A percentile compares a stretch with the other conserved stretches of the same genome.
Conservation (phyloP, 1,140 invertebrate species). For the Eupristina koningsbergeri region DNA sequence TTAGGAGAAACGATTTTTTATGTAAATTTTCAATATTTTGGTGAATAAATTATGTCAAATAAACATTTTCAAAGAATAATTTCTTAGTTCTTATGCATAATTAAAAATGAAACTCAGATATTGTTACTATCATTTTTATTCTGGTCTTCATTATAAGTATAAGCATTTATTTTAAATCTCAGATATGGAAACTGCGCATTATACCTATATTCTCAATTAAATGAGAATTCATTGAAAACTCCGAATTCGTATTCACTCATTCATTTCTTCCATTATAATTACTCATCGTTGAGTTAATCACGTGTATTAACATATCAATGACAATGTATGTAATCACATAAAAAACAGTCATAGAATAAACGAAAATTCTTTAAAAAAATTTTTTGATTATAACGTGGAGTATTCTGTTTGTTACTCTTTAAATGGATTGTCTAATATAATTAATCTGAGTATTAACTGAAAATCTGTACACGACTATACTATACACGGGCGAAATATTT, state of each 20-base stretch:
- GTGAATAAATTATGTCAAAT: constrained; percentile 34
- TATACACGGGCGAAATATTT: not conserved
- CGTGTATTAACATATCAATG: not conserved
- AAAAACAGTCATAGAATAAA: not conserved
- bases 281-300: not conserved
- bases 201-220: not conserved
- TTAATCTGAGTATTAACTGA: not conserved
- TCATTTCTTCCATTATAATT: not conserved
- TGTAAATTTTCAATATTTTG: constrained; percentile 43
- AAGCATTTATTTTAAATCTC: constrained; percentile 30
- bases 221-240: constrained; percentile 17
- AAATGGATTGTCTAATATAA: not conserved
- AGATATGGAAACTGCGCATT: constrained; percentile 45
- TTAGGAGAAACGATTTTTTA: constrained; percentile 39
- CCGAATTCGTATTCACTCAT: constrained; percentile 12
- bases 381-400: not conserved
- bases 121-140: not conserved
- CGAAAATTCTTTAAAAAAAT: not conserved
- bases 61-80: constrained; percentile 32
- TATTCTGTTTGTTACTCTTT: not conserved
- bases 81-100: not conserved
- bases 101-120: constrained; percentile 8
- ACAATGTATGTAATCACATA: constrained; percentile 2
- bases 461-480: no score
- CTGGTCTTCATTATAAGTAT: not conserved